These are phyloP conservation scores for Homarus gammarus DNA, from an alignment of 2,888 invertebrate species.

Conservation along the genomic window DNA sequence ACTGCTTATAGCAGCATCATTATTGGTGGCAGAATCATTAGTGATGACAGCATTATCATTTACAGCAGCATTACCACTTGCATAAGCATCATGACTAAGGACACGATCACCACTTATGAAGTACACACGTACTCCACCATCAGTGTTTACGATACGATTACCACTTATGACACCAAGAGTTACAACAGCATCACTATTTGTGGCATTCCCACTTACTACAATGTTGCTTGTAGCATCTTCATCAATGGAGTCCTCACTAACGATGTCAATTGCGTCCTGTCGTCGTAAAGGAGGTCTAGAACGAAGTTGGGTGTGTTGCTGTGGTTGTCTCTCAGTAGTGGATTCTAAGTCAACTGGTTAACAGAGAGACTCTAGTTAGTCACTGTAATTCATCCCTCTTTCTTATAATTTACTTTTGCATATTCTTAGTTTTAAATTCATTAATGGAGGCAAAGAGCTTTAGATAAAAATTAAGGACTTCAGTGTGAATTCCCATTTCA, in stretches of 20 bases:
- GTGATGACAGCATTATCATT: not conserved
- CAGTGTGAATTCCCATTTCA: no score
- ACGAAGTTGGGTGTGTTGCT: conserved; percentile 2
- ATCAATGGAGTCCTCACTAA: conserved; percentile 37
- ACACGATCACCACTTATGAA: conserved; percentile 43
- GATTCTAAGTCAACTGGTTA: not conserved
- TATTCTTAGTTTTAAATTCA: no score
- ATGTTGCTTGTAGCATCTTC: not conserved
- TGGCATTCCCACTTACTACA: not conserved
- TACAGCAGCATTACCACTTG: not conserved
- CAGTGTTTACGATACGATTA: conserved; percentile 42
- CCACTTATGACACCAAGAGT: conserved; percentile 39
- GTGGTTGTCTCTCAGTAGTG: conserved; percentile 1
- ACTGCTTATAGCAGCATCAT: not conserved
- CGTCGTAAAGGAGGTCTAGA: conserved; percentile 25
- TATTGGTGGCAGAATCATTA: not conserved
- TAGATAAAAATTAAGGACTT: no score
- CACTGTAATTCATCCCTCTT: no score
- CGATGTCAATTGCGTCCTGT: conserved; percentile 47
- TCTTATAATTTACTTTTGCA: no score
- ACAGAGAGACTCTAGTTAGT: not conserved
- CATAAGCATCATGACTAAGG: conserved; percentile 4
- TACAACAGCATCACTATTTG: conserved; percentile 14
- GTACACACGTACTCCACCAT: conserved; percentile 50
- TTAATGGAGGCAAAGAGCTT: no score